These are phyloP conservation scores for Nymphalis c-album DNA, from an alignment of 2,888 invertebrate species.

Conservation along the genomic window DNA sequence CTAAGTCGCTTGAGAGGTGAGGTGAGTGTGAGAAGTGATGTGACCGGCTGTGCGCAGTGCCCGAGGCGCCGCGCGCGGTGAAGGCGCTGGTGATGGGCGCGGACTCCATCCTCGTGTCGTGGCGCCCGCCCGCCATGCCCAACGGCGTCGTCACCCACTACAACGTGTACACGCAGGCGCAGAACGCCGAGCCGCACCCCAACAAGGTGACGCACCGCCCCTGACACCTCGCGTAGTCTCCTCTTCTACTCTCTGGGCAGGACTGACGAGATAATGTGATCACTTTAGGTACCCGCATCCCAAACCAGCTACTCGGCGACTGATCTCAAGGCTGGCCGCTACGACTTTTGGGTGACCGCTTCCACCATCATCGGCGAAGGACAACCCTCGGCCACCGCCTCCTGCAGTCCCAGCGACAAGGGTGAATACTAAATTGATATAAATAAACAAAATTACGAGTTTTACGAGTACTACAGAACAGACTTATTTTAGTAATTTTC, in stretches of 20 bases:
- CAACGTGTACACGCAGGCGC: constrained; percentile 93
- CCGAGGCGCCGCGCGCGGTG: constrained; percentile 95
- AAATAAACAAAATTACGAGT: not conserved
- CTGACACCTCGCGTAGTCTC: no score
- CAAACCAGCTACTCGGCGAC: constrained; percentile 94
- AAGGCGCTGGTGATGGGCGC: constrained; percentile 96
- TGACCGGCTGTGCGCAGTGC: constrained; percentile 81
- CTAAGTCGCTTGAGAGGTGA: no score
- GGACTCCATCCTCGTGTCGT: constrained; percentile 95
- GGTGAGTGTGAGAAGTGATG: no score
- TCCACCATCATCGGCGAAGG: constrained; percentile 97
- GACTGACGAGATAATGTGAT: not conserved
- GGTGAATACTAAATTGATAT: constrained; percentile 69
- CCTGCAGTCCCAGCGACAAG: constrained; percentile 90
- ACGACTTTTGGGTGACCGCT: constrained; percentile 97
- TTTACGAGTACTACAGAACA: not conserved
- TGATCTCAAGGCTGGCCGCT: constrained; percentile 90
- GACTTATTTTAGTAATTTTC: not conserved
- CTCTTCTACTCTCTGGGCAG: no score
- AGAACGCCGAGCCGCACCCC: constrained; percentile 85
- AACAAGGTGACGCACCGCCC: constrained; percentile 82
- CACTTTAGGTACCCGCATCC: constrained; percentile 84
- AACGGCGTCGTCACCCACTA: constrained; percentile 97
- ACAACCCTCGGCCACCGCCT: constrained; percentile 92
- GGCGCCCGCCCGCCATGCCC: constrained; percentile 95